Conservation (phyloP, 2,113 vertebrate species). For the Alethe diademata region DNA sequence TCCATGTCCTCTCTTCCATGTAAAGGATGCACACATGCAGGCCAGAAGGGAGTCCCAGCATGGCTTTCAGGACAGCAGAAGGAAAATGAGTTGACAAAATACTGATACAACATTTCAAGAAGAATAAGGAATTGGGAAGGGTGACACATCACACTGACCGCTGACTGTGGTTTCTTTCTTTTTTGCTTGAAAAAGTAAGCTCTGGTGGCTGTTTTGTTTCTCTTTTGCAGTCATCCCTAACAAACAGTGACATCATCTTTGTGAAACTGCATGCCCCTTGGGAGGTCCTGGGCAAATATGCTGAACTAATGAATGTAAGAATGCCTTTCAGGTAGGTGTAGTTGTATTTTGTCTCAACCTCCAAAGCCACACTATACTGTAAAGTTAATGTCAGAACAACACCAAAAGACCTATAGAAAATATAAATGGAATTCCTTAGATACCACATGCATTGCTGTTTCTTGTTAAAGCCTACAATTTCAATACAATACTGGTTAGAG, state of each 20-base stretch:
- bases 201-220: constrained; percentile 52
- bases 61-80: not conserved
- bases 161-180: not conserved
- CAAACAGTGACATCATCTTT: constrained; percentile 92
- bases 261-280: constrained; percentile 93
- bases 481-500: constrained; percentile 22
- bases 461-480: constrained; percentile 28
- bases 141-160: not conserved
- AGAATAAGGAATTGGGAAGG: not conserved
- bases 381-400: not conserved
- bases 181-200: not conserved
- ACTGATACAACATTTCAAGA: not conserved
- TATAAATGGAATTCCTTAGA: not conserved
- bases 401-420: not conserved
- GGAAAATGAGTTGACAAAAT: not conserved
- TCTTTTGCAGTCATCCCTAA: constrained; percentile 86
- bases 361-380: not conserved
- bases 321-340: constrained; percentile 94
- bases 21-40: not conserved
- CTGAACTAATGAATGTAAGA: constrained; percentile 94
- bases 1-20: not conserved
- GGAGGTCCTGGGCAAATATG: constrained; percentile 94
- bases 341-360: not conserved
- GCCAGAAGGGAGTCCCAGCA: not conserved
- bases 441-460: not conserved